A percentile compares a stretch with the other conserved stretches of the same genome.
These are phyloP conservation scores for Trochalopteron elliotii DNA, from an alignment of 2,113 vertebrate genomes.

Conservation along the genomic window DNA sequence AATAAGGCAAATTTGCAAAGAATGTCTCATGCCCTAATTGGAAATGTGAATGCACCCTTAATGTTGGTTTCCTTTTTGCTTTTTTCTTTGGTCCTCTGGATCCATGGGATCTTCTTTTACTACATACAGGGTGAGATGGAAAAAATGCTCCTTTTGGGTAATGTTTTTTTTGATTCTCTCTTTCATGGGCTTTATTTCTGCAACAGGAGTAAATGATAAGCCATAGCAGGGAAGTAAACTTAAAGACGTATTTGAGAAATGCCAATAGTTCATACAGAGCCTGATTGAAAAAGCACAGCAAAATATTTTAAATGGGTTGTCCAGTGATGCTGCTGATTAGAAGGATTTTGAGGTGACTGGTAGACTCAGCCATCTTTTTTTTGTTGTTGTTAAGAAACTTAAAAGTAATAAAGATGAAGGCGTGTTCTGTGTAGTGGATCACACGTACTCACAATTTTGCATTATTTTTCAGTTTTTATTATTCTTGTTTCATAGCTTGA, in stretches of 20 bases:
- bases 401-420: neutral
- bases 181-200: neutral
- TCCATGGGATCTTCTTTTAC: neutral
- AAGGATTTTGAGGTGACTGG: neutral
- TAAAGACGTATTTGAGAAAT: neutral
- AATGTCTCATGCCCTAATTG: neutral
- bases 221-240: neutral
- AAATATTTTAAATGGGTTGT: neutral
- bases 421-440: neutral
- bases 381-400: neutral
- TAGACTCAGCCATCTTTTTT: neutral
- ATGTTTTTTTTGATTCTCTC: neutral
- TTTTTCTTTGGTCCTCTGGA: neutral
- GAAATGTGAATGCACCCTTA: neutral
- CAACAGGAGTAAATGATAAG: neutral
- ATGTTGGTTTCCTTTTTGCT: neutral
- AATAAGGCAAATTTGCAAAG: neutral
- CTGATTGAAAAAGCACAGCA: neutral
- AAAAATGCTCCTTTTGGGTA: neutral
- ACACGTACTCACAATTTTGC: neutral
- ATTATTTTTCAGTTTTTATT: slow-evolving; percentile 12
- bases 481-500: slow-evolving; percentile 82
- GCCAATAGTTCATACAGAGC: neutral
- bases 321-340: neutral
- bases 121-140: neutral